Evolutionary conservation across 1,140 invertebrate genomes (phyloP), one percentile per base, ranked within the genome.

Genomic region (Armadillidium nasatum): DNA sequence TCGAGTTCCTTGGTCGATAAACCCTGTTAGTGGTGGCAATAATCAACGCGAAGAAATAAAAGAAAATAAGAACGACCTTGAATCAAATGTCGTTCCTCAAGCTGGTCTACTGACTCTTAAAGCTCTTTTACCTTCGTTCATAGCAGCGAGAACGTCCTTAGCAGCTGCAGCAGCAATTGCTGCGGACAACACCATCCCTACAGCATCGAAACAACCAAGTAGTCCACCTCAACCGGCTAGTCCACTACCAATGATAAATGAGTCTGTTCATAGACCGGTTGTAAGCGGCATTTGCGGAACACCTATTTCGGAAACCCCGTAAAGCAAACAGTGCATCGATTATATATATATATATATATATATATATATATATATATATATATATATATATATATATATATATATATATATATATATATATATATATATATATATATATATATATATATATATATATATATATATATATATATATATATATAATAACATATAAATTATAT

Each of bases 351-450:
- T 15, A 15, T 15, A n/a, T n/a, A 60, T 60, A 60, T 60, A 60
- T 60, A 60, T 60, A 60, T 60, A 60, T 60, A 60, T 60, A 60
- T n/a, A n/a, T n/a, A n/a, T n/a, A n/a, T n/a, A n/a, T n/a, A n/a
- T n/a, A n/a, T n/a, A n/a, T n/a, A n/a, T 15, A 15, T 60, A 60
- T 60, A 60, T 60, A 60, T 60, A 60, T 60, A 60, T 60, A 60
- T 60, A 60, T 60, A 60, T 60, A 60, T 60, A 60, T 60, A 60
- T 60, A 60, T 60, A 60, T n/a, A n/a, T n/a, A n/a, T 60, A 60
- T 60, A 60, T 60, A 60, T 60, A 60, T 19, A 60, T 19, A 60
- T 19, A 60, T 19, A 60, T n/a, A n/a, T 19, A 60, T 19, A 60
- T 19, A 60, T 19, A n/a, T n/a, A n/a, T n/a, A 60, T 19, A 33